A percentile compares a stretch with the other conserved stretches of the same genome.
Evolutionary conservation across 2,797 vertebrate species (phyloP).

Genomic region (Anguilla anguilla): DNA sequence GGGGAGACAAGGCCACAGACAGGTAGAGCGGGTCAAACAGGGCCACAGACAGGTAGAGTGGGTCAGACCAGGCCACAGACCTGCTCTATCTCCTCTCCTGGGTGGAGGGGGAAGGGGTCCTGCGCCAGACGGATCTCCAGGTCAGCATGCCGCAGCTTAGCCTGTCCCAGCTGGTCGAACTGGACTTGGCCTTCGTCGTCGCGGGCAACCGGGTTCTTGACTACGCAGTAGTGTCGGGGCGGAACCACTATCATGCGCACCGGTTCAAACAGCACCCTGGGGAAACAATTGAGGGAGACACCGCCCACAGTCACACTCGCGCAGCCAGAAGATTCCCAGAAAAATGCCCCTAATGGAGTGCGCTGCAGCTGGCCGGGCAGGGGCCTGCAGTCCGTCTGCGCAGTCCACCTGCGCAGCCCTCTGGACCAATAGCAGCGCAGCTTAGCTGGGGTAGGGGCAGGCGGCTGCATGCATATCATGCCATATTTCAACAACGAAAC

Average conservation of each 20-base stretch:
- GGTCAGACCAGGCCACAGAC: constrained; percentile 54
- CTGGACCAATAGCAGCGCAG: neutral
- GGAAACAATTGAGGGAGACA: neutral
- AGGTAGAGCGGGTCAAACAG: neutral
- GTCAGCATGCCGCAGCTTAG: constrained; percentile 85
- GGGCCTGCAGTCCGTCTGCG: neutral
- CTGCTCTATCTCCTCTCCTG: constrained; percentile 85
- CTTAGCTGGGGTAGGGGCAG: neutral
- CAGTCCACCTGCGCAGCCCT: neutral
- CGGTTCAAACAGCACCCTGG: constrained; percentile 79
- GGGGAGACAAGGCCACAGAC: no score
- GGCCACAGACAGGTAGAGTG: neutral
- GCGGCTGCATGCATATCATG: no score
- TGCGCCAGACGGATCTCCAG: constrained; percentile 85
- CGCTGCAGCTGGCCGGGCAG: neutral
- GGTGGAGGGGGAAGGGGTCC: constrained; percentile 89
- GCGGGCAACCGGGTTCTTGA: constrained; percentile 78
- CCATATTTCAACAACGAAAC: no score
- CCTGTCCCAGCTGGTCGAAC: constrained; percentile 79
- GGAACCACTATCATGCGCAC: constrained; percentile 83
- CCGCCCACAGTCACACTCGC: neutral
- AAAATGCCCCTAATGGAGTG: neutral
- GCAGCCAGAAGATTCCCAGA: neutral
- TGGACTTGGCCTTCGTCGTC: constrained; percentile 60
- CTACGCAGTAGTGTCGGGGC: constrained; percentile 84